Base-by-base conservation (phyloP, 2,797 vertebrate species). In the Phrynocephalus vlangalii region DNA sequence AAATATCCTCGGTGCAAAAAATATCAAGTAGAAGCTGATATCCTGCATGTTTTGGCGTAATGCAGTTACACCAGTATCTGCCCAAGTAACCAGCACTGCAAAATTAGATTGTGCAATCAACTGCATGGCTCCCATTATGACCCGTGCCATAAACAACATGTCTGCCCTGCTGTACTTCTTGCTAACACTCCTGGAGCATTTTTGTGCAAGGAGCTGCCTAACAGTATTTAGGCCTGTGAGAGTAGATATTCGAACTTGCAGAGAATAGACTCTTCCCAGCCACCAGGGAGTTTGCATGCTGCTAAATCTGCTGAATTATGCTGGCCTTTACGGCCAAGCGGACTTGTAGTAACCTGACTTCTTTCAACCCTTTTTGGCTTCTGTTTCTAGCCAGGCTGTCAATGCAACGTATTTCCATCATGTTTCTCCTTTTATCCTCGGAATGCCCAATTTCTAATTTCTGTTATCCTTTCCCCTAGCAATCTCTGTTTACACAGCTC, bases 391-490 rank as follows among this genome's bases (percentile, higher is more conserved):
- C 79, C 77, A 81, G 4, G 24, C 66, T 22, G 92, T 76, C 0
- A n/a, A 18, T 84, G 10, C 8, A 67, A 1, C 44, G 28, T 83
- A 90, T 87, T 87, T 86, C 18, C 0, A 26, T 73, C 60, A 88
- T 56, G 24, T 6, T 68, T 6, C 30, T 75, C 67, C 2, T 85
- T 80, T 88, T 83, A 33, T 80, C 38, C 44, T 83, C 0, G 81
- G 79, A 84, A 0, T 7, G 76, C 33, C 81, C 38, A 76, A 50
- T 87, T 93, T 91, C 52, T n/a, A 24, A 68, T 92, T 94, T 92
- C 13, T 89, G 2, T 86, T 86, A 52, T 8, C 80, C n/a, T 91
- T 82, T 89, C 24, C 28, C 13, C 44, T 48, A 72, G 44, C 16
- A 85, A 87, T 78, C 7, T 70, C 87, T 71, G 63, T 26, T 92